phyloP scores from a whole-genome alignment of 2,888 invertebrate genomes.

The Frankliniella fusca region DNA sequence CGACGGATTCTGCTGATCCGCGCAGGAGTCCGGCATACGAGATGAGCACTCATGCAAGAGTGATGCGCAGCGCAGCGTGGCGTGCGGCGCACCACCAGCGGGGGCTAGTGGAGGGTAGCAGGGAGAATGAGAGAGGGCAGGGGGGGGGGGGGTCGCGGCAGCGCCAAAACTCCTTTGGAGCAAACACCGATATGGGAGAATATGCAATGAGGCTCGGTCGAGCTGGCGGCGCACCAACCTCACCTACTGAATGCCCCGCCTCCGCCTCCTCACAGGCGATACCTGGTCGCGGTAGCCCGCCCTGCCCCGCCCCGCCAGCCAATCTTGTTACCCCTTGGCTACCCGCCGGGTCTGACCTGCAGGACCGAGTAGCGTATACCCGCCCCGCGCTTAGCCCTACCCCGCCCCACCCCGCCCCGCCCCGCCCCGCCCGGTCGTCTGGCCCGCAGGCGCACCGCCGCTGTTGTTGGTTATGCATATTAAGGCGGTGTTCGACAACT shows the following conservation, averaged over 20 bases:
- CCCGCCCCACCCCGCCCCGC: not conserved
- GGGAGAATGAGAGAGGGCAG: not conserved
- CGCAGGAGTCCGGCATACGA: not conserved
- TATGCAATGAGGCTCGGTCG: not conserved
- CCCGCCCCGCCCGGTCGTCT: not conserved
- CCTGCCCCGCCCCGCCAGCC: not conserved
- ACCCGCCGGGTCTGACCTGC: not conserved
- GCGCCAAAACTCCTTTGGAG: slow-evolving; percentile 9
- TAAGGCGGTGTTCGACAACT: slow-evolving; percentile 4
- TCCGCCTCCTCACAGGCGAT: not conserved
- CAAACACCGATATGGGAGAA: slow-evolving; percentile 26
- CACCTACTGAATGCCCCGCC: not conserved
- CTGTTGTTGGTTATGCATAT: not conserved
- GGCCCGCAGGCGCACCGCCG: not conserved
- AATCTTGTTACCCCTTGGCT: slow-evolving; percentile 5
- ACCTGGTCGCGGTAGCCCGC: not conserved
- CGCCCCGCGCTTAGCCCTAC: not conserved
- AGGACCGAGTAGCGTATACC: not conserved
- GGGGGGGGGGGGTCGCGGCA: not conserved
- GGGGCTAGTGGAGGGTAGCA: not conserved
- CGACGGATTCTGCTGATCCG: slow-evolving; percentile 7
- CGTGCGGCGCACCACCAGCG: not conserved
- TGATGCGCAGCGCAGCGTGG: not conserved
- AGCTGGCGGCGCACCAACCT: not conserved
- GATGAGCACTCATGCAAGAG: slow-evolving; percentile 22